These are phyloP conservation scores for Gobio occitaniae DNA, from an alignment of 2,797 vertebrate genomes.

Conservation along the genomic window DNA sequence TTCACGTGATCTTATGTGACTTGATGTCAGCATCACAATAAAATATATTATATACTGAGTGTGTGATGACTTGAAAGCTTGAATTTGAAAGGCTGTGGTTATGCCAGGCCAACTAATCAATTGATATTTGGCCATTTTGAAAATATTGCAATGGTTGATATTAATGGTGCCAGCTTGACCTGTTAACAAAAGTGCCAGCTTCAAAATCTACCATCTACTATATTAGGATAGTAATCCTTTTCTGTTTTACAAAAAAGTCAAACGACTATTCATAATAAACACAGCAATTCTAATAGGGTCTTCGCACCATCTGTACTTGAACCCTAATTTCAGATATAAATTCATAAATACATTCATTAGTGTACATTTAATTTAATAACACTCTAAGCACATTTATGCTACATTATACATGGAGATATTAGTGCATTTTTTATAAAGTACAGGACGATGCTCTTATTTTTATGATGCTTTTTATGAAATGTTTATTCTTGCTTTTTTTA, in stretches of 20 bases:
- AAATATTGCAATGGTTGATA: background rate
- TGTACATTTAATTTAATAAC: background rate
- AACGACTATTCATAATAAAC: background rate
- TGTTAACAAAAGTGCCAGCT: background rate
- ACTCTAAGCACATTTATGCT: background rate
- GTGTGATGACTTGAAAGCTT: background rate
- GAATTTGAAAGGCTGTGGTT: background rate
- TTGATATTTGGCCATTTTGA: background rate
- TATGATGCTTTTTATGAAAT: background rate
- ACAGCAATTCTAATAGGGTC: background rate
- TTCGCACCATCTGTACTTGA: background rate
- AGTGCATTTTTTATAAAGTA: background rate
- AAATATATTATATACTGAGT: background rate
- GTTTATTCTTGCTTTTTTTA: background rate
- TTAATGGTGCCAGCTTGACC: background rate
- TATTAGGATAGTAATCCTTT: background rate
- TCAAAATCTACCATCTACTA: background rate
- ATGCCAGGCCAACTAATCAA: background rate
- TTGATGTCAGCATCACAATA: background rate
- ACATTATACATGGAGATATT: background rate
- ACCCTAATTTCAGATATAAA: background rate
- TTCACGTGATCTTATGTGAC: background rate
- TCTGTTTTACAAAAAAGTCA: background rate
- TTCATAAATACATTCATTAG: background rate
- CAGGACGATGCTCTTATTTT: background rate